Evolutionary conservation across 53 echinoderm and acorn worm species (phyloP).

Genomic region (Paelopatides confundens): DNA sequence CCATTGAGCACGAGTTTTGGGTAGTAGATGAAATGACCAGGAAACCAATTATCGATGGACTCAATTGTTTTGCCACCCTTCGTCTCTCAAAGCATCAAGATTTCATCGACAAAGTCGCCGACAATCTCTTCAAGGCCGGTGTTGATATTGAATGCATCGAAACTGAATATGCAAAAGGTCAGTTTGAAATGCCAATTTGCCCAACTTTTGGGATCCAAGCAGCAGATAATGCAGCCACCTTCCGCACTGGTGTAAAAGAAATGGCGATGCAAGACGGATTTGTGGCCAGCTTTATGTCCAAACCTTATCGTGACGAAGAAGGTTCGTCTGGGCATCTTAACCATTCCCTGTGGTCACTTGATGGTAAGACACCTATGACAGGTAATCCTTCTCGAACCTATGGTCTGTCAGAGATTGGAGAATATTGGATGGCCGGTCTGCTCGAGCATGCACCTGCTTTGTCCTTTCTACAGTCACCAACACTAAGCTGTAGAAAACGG

Average conservation of each 20-base stretch:
- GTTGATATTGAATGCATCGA: conserved; percentile 62
- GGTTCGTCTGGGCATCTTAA: conserved; percentile 52
- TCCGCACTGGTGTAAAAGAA: conserved; percentile 67
- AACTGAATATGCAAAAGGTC: conserved; percentile 63
- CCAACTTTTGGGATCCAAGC: conserved; percentile 72
- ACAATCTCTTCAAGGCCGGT: conserved; percentile 58
- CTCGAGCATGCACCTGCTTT: conserved; percentile 69
- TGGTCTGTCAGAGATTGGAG: conserved; percentile 3
- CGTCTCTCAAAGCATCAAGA: background rate
- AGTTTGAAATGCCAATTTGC: conserved; percentile 56
- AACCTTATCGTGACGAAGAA: conserved; percentile 48
- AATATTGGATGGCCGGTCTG: conserved; percentile 79
- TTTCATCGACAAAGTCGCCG: conserved; percentile 52
- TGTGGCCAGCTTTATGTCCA: conserved; percentile 60
- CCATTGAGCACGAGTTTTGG: conserved; percentile 84
- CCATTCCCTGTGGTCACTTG: conserved; percentile 65
- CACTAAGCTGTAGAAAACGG: conserved; percentile 49
- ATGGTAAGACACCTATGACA: conserved; percentile 36
- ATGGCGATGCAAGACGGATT: conserved; percentile 58
- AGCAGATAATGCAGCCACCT: conserved; percentile 70
- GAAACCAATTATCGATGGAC: conserved; percentile 58
- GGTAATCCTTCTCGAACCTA: conserved; percentile 25
- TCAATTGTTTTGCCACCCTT: conserved; percentile 56
- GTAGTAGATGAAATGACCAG: conserved; percentile 66
- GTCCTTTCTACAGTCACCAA: conserved; percentile 53